These are phyloP conservation scores for Melanotaenia pygmaea DNA, from an alignment of 2,797 vertebrate genomes.

Conservation along the genomic window DNA sequence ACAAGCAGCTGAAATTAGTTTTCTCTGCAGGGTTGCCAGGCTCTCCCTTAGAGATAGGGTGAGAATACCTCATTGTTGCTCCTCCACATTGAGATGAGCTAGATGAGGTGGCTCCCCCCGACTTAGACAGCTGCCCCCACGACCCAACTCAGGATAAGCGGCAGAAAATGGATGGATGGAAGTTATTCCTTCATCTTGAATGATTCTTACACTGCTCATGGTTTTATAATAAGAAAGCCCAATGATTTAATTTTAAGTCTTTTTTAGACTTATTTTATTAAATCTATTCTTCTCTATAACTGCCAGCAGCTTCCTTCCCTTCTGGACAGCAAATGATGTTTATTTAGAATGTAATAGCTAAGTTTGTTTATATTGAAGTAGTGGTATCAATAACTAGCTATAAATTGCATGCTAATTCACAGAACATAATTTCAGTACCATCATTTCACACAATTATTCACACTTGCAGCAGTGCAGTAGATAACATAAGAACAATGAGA, in stretches of 20 bases:
- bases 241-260: slow-evolving; percentile 4
- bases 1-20: too few relatives aligned
- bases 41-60: too few relatives aligned
- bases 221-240: slow-evolving; percentile 7
- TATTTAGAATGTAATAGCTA: slow-evolving; percentile 2
- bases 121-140: too few relatives aligned
- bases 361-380: slow-evolving; percentile 22
- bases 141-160: too few relatives aligned
- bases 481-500: slow-evolving; percentile 13
- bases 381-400: slow-evolving; percentile 6
- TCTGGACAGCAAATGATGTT: slow-evolving; percentile 15
- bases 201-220: neutral
- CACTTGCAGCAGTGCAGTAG: slow-evolving; percentile 3
- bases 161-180: too few relatives aligned
- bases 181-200: neutral
- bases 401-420: neutral
- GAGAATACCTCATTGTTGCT: too few relatives aligned
- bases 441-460: slow-evolving; percentile 20
- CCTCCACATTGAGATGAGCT: too few relatives aligned
- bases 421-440: slow-evolving; percentile 8
- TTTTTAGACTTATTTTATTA: neutral
- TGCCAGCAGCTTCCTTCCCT: slow-evolving; percentile 10
- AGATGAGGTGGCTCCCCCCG: too few relatives aligned
- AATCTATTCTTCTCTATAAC: slow-evolving; percentile 4
- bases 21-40: too few relatives aligned